Percentiles rank a stretch among this genome's conserved stretches.
Conservation (phyloP, 2,113 vertebrate species). For the Noturus placidus region DNA sequence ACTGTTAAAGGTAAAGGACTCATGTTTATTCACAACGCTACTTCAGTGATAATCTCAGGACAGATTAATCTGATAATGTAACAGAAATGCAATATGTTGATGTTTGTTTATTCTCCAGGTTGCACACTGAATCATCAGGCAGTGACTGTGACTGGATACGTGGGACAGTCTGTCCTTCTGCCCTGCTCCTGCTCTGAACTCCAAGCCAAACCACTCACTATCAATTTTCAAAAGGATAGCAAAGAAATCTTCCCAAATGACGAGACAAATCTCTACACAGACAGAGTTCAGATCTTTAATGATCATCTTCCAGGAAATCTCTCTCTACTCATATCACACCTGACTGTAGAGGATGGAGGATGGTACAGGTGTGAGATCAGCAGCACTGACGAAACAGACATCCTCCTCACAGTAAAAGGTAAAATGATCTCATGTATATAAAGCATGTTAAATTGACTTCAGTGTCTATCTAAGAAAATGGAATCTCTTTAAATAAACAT, state of each 20-base stretch:
- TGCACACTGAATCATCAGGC: not conserved
- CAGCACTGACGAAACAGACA: rapidly evolving
- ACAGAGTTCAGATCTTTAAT: constrained; percentile 3
- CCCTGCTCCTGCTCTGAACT: constrained; percentile 18
- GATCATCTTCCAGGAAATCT: constrained; percentile 8
- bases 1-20: too few relatives aligned
- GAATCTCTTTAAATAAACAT: not conserved
- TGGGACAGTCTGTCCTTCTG: constrained; percentile 27
- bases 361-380: not conserved
- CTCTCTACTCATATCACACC: constrained; percentile 30
- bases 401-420: not conserved
- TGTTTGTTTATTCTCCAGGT: constrained; percentile 5
- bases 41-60: not conserved
- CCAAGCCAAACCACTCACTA: not conserved
- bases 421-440: not conserved
- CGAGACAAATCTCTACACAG: not conserved
- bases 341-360: constrained; percentile 12
- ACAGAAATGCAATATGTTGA: not conserved
- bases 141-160: not conserved
- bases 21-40: not conserved
- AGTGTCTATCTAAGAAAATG: not conserved
- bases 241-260: not conserved
- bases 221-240: not conserved
- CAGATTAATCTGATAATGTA: not conserved
- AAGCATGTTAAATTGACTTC: not conserved